Percentiles rank a stretch among this genome's conserved stretches.
Conservation (phyloP, 1,140 invertebrate species). For the Lutraria rhynchaena region DNA sequence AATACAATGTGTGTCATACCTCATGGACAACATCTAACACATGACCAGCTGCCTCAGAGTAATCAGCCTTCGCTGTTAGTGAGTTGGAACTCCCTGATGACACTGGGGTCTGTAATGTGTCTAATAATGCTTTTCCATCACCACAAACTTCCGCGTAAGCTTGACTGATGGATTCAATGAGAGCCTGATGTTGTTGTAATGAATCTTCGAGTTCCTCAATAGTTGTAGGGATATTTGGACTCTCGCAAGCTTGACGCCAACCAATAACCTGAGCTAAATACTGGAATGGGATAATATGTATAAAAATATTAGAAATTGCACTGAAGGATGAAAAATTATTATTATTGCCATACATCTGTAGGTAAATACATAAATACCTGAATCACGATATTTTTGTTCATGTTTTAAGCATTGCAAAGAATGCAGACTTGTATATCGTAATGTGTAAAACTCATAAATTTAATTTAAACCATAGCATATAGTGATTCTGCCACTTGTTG, state of each 20-base stretch:
- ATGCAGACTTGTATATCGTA: too few species aligned
- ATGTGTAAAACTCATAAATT: too few species aligned
- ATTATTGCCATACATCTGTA: neutral
- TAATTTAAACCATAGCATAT: too few species aligned
- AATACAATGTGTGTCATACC: too few species aligned
- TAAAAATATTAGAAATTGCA: neutral
- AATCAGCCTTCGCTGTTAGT: conserved; percentile 90
- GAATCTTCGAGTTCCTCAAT: conserved; percentile 94
- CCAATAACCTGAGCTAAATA: conserved; percentile 95
- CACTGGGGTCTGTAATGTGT: conserved; percentile 82
- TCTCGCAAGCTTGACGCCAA: conserved; percentile 94
- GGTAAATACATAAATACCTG: too few species aligned
- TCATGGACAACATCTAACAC: conserved; percentile 85
- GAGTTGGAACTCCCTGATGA: conserved; percentile 87
- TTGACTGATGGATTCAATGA: conserved; percentile 98
- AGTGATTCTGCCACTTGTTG: too few species aligned
- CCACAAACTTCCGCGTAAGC: conserved; percentile 95
- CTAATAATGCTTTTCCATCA: conserved; percentile 83
- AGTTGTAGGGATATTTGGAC: conserved; percentile 90
- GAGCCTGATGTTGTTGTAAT: conserved; percentile 95
- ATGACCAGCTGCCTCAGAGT: conserved; percentile 90
- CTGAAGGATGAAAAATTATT: neutral
- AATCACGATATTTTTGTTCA: too few species aligned
- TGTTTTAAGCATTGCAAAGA: too few species aligned
- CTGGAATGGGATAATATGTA: conserved; percentile 81